A percentile compares a stretch with the other conserved stretches of the same genome.
Conservation (phyloP, 2,888 invertebrate genomes). For the Cataglyphis rosenhaueri region DNA sequence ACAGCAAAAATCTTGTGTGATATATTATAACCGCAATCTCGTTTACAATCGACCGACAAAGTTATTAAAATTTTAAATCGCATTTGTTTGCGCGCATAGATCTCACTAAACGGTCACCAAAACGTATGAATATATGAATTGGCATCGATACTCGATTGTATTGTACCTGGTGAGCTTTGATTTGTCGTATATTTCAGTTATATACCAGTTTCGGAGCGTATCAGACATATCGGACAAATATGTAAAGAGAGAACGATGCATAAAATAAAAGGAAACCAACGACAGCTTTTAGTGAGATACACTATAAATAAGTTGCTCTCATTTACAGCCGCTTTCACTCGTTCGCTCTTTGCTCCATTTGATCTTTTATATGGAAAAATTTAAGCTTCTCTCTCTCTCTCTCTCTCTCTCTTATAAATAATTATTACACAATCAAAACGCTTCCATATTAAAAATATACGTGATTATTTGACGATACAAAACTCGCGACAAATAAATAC, state of each 20-base stretch:
- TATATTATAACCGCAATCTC: constrained; percentile 68
- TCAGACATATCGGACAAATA: constrained; percentile 28
- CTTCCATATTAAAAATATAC: neutral
- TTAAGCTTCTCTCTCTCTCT: neutral
- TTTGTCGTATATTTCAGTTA: constrained; percentile 2
- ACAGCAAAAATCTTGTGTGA: constrained; percentile 69
- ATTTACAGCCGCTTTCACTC: neutral
- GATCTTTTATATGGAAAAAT: neutral
- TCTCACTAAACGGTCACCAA: constrained; percentile 6
- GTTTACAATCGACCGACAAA: constrained; percentile 44
- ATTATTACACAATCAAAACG: constrained; percentile 14
- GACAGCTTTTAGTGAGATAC: constrained; percentile 37
- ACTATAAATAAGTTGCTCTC: neutral
- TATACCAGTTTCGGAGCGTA: neutral
- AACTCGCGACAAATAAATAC: constrained; percentile 17
- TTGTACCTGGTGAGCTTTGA: constrained; percentile 1
- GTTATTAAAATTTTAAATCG: constrained; percentile 65
- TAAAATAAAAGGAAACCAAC: constrained; percentile 34
- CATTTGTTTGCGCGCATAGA: constrained; percentile 57
- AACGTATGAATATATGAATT: neutral
- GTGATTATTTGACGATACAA: neutral
- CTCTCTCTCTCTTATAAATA: neutral
- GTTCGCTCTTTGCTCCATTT: neutral
- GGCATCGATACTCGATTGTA: constrained; percentile 28
- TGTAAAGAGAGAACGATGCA: constrained; percentile 18